Base-by-base conservation (phyloP, 2,888 invertebrate genomes). In the Shargacucullia verbasci region DNA sequence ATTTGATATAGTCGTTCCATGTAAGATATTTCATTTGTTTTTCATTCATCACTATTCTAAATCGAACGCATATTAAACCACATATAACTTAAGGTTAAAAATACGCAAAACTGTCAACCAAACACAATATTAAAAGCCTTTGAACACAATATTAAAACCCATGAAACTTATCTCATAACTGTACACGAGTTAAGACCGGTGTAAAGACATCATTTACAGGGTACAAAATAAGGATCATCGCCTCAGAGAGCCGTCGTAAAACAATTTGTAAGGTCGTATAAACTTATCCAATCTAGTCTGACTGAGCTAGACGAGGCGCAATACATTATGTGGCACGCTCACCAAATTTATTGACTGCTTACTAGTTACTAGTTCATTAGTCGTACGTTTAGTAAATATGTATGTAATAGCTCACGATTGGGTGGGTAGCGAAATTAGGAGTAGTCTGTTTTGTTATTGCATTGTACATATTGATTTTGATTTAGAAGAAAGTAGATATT, bases 261-360 rank as follows among this genome's bases (percentile, higher is more conserved):
- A 85, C 85, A 87, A 87, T 86, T 86, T 87, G 82, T 80, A 77
- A 78, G 78, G 75, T 80, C 82, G 77, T 88, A 87, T 82, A 86
- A 89, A 89, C 82, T 88, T 88, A 87, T 84, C 85, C 86, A 87
- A 89, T 88, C 85, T 86, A 68, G 77, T 74, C 71, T 79, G 73
- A 76, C 68, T 73, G 64, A 70, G 64, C 29, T 67, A 62, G 69
- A 47, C 63, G 45, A 66, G 50, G 34, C n/a, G 54, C 59, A 39
- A 64, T 81, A 77, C 69, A 71, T 61, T 58, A 66, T 59, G 64
- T 50, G 68, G 63, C 65, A 55, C 63, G 55, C 65, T 60, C 72
- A 66, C 68, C 61, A 76, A 79, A 84, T 85, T 82, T 86, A 87
- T 83, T 78, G 75, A 78, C 75, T 79, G 77, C 72, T 77, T 75